These are phyloP conservation scores for Carassius gibelio DNA, from an alignment of 2,113 vertebrate genomes.

Conservation along the genomic window DNA sequence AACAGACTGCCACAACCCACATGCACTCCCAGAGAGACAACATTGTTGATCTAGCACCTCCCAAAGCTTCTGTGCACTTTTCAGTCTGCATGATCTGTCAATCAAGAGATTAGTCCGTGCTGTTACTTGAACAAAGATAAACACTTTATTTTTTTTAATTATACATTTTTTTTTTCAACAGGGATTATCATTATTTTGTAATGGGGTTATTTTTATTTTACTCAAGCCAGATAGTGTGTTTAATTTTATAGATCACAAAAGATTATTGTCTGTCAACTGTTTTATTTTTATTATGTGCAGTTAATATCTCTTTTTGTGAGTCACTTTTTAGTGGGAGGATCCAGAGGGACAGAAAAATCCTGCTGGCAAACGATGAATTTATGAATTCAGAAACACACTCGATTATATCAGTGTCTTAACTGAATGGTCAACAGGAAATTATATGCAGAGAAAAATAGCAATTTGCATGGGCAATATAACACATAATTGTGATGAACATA, in stretches of 20 bases:
- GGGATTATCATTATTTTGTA: neutral
- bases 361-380: neutral
- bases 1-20: conserved; percentile 6
- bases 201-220: neutral
- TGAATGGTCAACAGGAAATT: neutral
- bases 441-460: conserved; percentile 23
- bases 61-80: conserved; percentile 18
- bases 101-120: conserved; percentile 17
- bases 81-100: conserved; percentile 1
- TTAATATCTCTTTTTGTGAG: conserved; percentile 13
- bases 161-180: too few relatives aligned
- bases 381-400: conserved; percentile 1
- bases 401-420: neutral
- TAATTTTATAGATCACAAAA: neutral
- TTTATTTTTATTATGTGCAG: neutral
- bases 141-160: neutral
- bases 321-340: conserved; percentile 12
- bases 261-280: neutral
- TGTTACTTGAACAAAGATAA: conserved; percentile 2
- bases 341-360: conserved; percentile 12
- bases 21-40: conserved; percentile 13
- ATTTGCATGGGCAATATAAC: conserved; percentile 18
- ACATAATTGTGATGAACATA: conserved; percentile 42
- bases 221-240: neutral
- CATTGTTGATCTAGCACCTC: conserved; percentile 30